Evolutionary conservation across 2,113 vertebrate species (phyloP), one percentile per base, ranked within the genome.

Genomic region (Hippocampus abdominalis): DNA sequence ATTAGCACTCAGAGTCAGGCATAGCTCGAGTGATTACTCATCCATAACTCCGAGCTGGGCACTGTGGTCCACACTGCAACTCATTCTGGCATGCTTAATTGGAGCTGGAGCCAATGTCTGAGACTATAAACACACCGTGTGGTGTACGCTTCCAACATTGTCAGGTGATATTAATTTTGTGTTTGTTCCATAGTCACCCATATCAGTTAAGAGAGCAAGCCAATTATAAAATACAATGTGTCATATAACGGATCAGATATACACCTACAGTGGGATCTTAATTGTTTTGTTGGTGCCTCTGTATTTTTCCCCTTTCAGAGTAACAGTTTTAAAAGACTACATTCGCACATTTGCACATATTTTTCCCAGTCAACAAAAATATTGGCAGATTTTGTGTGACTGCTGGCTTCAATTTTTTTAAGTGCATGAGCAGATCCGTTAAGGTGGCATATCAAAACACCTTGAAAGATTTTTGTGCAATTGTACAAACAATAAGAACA

Each of bases 71-170:
- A 70, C 86, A 77, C 83, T 78, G 84, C 82, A 88, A 84, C 87
- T 89, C 83, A 87, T 85, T 82, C 83, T 90, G 86, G 86, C 87
- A 84, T 86, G 86, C 84, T 90, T 89, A 89, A 90, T 91, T 90
- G 88, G 89, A 87, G 84, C 87, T 81, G 77, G 80, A 84, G 81
- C 84, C 82, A 82, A 77, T 84, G 85, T 84, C 85, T 87, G 39
- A 76, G 79, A 86, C 81, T 85, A 85, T 88, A 89, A 89, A 91
- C 84, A 90, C 72, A 87, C 78, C 83, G 74, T 85, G 84, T 88
- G 84, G 90, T 87, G 81, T 89, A 81, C 84, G 72, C 80, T 76
- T 89, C 85, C 68, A 80, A 86, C 85, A 86, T 87, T 88, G 88
- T 90, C 88, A 90, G 87, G 80, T 85, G 81, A 82, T 87, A 85